Percentiles rank a stretch among this genome's conserved stretches.
Conservation (phyloP, 2,797 vertebrate species). For the Oreochromis mossambicus region DNA sequence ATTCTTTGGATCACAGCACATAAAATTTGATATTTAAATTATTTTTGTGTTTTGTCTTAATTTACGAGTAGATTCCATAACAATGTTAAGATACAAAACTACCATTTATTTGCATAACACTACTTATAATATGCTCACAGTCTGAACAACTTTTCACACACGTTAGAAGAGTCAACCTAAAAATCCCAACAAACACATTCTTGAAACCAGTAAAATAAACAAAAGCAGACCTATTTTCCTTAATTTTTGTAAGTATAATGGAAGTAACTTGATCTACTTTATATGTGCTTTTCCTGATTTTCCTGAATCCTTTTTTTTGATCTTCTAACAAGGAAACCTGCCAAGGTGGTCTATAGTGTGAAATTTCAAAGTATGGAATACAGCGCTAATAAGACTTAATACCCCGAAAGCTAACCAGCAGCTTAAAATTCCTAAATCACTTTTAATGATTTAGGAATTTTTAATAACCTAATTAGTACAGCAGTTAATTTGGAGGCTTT, state of each 20-base stretch:
- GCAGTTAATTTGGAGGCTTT: background rate
- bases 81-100: background rate
- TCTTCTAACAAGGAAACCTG: background rate
- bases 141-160: background rate
- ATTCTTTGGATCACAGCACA: background rate
- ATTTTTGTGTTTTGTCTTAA: background rate
- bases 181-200: background rate
- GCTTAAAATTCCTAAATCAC: background rate
- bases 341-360: background rate
- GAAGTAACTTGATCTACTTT: rapidly evolving
- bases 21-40: background rate
- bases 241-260: background rate
- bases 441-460: background rate
- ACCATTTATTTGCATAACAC: background rate
- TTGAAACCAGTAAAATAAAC: background rate
- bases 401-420: background rate
- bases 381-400: background rate
- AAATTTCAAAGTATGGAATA: background rate
- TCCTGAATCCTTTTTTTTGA: background rate
- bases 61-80: background rate
- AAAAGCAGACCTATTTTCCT: background rate
- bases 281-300: background rate
- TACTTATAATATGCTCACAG: background rate
- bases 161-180: background rate
- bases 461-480: background rate